Base-by-base conservation (phyloP, 2,113 vertebrate species). In the Sceloporus tristichus region DNA sequence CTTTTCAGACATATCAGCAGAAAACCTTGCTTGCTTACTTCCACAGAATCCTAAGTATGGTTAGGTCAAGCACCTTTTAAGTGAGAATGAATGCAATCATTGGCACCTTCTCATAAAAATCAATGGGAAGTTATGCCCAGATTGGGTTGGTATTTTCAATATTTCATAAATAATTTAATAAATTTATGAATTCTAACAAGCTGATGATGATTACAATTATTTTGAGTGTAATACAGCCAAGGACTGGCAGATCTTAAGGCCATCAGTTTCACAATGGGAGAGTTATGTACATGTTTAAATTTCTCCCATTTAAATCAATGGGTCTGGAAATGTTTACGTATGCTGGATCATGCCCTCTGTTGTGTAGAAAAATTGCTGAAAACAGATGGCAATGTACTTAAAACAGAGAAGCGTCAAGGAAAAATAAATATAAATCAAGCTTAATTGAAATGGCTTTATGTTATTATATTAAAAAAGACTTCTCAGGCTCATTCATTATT, bases 361-460 rank as follows among this genome's bases (percentile, higher is more conserved):
- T 59, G 53, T 74, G 27, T 66, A 82, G 71, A 76, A 82, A 87
- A 82, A 34, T 54, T 59, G 16, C 62, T 87, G 79, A 76, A 82
- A 82, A 76, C 71, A 76, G 56, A 66, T 65, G 79, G 79, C 18
- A 73, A 21, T 16, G 19, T 59, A 53, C 29, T 48, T 10, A 56
- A 76, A 25, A 48, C 27, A 66, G 10, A 75, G 38, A 76, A 40
- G 42, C 14, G 13, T 56, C 80, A 83, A 53, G 16, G 73, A 54
- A 48, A 85, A 68, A 76, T 68, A 68, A 76, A 78, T 78, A 78
- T 83, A 83, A 66, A 76, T 83, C 40, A n/a, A 53, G 13, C 38
- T 77, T 76, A 76, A 83, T 11, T 68, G 59, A 80, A 54, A 53
- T n/a, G 14, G 40, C 59, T 79, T 79, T 78, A 34, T 59, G 29